phyloP scores from a whole-genome alignment of 2,888 invertebrate species.

The Temnothorax unifasciatus region DNA sequence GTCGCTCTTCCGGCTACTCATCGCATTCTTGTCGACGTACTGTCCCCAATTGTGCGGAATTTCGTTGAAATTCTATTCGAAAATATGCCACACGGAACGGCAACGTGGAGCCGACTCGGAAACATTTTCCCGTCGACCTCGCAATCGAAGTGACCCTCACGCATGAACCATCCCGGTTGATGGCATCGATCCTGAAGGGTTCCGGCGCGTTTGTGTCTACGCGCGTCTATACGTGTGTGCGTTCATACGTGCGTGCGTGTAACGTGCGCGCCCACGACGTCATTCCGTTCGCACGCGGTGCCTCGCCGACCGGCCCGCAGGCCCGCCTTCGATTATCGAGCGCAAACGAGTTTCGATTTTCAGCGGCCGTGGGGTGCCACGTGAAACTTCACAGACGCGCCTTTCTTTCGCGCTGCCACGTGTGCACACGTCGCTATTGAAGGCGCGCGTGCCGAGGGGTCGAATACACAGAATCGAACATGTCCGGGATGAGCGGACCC shows the following conservation, averaged over 20 bases:
- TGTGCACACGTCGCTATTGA: constrained; percentile 27
- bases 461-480: not conserved
- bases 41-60: not conserved
- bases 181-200: constrained; percentile 51
- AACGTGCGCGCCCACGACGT: constrained; percentile 1
- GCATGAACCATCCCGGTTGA: constrained; percentile 49
- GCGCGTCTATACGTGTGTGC: not conserved
- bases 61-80: not conserved
- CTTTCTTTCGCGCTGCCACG: constrained; percentile 59
- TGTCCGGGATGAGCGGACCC: constrained; percentile 21
- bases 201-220: not conserved
- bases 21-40: not conserved
- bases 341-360: constrained; percentile 77
- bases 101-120: constrained; percentile 28
- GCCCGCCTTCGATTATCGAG: constrained; percentile 69
- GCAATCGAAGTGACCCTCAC: constrained; percentile 54
- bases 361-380: constrained; percentile 54
- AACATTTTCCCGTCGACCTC: constrained; percentile 48
- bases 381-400: constrained; percentile 76
- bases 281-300: constrained; percentile 49
- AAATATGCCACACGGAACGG: not conserved
- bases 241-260: not conserved
- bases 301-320: constrained; percentile 21
- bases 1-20: not conserved
- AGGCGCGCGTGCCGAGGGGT: constrained; percentile 31